Base-by-base conservation (phyloP, 2,113 vertebrate species). In the Pycnonotus jocosus region DNA sequence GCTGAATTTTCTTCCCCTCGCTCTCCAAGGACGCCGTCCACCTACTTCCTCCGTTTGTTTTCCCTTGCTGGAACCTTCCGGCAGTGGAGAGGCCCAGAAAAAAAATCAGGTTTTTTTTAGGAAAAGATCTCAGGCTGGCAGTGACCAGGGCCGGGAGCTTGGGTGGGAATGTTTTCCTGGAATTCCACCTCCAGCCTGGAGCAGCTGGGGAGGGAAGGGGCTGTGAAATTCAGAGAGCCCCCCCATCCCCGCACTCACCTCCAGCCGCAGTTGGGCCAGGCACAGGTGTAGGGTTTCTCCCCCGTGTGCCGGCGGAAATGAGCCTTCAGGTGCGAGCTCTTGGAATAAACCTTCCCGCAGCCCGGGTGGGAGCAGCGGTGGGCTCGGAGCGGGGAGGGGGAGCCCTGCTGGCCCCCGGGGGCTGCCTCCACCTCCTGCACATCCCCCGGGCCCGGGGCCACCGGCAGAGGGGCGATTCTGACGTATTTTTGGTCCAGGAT, bases 251-350 rank as follows among this genome's bases (percentile, higher is more conserved):
- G 24, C 68, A 12, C 90, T 93, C 95, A 99, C 98, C 98, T 98
- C 99, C 99, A 99, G 70, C 98, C 98, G 11, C 99, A 99, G 90
- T 98, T 91, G 12, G 98, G 98, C 99, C 99, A 99, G 64, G 97
- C 98, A 47, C 98, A 99, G 3, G 96, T 96, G 95, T 98, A 99
- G 17, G 98, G 98, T 5, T 99, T 99, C 94, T 99, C 98, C 6
- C 98, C 98, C 0, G 98, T 99, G 85, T 98, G 98, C 11, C 98
- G 96, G 17, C 98, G 97, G 77, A 98, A 97, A 82, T 99, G 98
- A 30, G 98, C 99, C 94, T 99, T 99, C 50, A 99, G 98, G 61
- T 99, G 99, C 90, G 99, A 99, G 69, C 98, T 99, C 93, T 99
- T 99, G 82, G 98, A 98, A 96, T 99, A 99, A 97, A 98, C 98